Evolutionary conservation across 2,888 invertebrate genomes (phyloP), one percentile per base, ranked within the genome.

Genomic region (Sinhomidia bicolor): DNA sequence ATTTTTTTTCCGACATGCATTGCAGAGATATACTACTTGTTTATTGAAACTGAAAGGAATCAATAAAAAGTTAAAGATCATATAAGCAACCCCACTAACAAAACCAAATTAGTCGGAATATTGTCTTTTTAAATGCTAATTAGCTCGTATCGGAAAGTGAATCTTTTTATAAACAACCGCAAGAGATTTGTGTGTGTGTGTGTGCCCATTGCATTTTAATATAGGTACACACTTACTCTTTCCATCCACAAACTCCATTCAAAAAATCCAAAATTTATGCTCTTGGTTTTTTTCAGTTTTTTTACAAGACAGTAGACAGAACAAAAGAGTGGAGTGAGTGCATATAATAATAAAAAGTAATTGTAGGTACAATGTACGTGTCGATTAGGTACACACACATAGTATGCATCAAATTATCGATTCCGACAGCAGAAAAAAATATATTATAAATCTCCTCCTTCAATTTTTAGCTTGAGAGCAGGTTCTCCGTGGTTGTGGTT

Each of bases 41-140:
- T 4, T 57, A 74, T 47, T 74, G 74, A 74, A 74, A 74, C 47
- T 47, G 74, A 74, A 74, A 74, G 74, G 74, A 74, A 71, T 71
- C 68, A 20, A 62, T 62, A 62, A n/a, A 62, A n/a, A 57, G 54
- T 54, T 54, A 20, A 57, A 20, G 17, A 57, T 17, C 17, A 4
- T n/a, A 6, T 12, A 74, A 74, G 10, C 20, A 74, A 71, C 9
- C 20, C 20, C 44, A 71, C 9, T 9, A 47, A 17, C 26, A 10
- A n/a, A 23, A 74, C n/a, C 23, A 3, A n/a, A n/a, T n/a, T n/a
- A n/a, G n/a, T n/a, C n/a, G n/a, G n/a, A n/a, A n/a, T n/a, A n/a
- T n/a, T n/a, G 36, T 10, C 9, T 71, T n/a, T n/a, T n/a, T 29
- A 41, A 41, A 78, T 79, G 78, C 78, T 60, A 79, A 79, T 79